Base-by-base conservation (phyloP, 1,140 invertebrate species). In the Cydia splendana region DNA sequence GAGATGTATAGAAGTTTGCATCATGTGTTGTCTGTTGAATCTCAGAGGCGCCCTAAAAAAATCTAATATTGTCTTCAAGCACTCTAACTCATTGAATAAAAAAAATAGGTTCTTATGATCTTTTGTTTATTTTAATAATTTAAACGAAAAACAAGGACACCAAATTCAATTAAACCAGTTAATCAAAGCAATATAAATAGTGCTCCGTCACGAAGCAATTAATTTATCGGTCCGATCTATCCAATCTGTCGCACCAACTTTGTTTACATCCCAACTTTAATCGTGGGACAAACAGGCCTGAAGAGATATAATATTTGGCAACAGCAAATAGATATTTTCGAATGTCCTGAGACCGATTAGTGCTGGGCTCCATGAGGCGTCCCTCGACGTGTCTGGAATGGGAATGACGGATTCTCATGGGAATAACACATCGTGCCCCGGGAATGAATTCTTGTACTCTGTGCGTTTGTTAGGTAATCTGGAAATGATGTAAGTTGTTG, bases 301-400 rank as follows among this genome's bases (percentile, higher is more conserved):
- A 24, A 62, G 20, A 9, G 18, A 24, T 62, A 24, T 62, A 62
- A 62, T 62, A 62, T 24, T 62, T 62, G 57, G 57, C 57, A 71
- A 71, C 67, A 71, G 30, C 67, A 71, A 71, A 71, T 71, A 71
- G 67, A 71, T 71, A 71, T 71, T 71, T 71, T 45, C 15, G 34
- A 42, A 71, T 18, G 13, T 42, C 67, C 15, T 18, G 34, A 71
- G n/a, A 38, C 30, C 67, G 38, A 71, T 71, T 71, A 71, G 67
- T 18, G 15, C 34, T 38, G 34, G n/a, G 30, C 4, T 30, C 67
- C 67, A 38, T 71, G 67, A 71, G n/a, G 67, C 65, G 24, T 38
- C 15, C 15, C 9, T 10, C 67, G 67, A 71, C 67, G 67, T 71
- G 67, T 9, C 38, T 38, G 9, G 67, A 71, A 42, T 71, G 67